Evolutionary conservation across 2,113 vertebrate genomes (phyloP).

Genomic region (Forbesichthys agassizii): DNA sequence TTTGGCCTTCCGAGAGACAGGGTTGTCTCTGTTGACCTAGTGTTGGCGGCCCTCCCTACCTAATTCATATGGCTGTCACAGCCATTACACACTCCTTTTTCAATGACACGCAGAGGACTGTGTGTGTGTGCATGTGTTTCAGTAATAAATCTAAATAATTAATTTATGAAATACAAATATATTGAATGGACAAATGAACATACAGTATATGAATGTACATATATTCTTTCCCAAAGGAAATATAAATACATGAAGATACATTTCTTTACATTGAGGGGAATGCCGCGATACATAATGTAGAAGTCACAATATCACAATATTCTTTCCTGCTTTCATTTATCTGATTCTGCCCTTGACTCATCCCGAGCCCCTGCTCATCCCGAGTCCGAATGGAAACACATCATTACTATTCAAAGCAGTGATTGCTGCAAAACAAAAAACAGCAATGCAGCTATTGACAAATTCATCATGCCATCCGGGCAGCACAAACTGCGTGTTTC

Average conservation of each 20-base stretch:
- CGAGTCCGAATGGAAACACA: slow-evolving; percentile 49
- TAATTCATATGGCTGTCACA: slow-evolving; percentile 71
- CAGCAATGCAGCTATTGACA: background rate
- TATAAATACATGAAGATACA: too few relatives aligned
- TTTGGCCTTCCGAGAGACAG: slow-evolving; percentile 55
- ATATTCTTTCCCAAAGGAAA: too few relatives aligned
- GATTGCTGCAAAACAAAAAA: slow-evolving; percentile 46
- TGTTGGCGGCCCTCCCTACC: slow-evolving; percentile 59
- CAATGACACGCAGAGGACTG: slow-evolving; percentile 35
- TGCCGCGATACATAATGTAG: too few relatives aligned
- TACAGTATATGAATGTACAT: too few relatives aligned
- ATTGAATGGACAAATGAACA: background rate
- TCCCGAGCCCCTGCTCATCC: slow-evolving; percentile 17
- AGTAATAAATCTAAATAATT: background rate
- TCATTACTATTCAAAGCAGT: slow-evolving; percentile 50
- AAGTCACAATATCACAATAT: slow-evolving; percentile 33
- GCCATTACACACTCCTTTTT: slow-evolving; percentile 38
- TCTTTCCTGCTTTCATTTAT: slow-evolving; percentile 39
- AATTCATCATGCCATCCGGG: slow-evolving; percentile 62
- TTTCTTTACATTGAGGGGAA: too few relatives aligned
- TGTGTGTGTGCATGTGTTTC: slow-evolving; percentile 3
- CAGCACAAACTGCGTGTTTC: slow-evolving; percentile 66
- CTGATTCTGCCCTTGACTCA: slow-evolving; percentile 55
- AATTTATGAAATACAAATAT: background rate
- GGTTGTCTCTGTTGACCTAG: slow-evolving; percentile 61